Evolutionary conservation across 2,113 vertebrate genomes (phyloP).

Genomic region (Urocynchramus pylzowi): DNA sequence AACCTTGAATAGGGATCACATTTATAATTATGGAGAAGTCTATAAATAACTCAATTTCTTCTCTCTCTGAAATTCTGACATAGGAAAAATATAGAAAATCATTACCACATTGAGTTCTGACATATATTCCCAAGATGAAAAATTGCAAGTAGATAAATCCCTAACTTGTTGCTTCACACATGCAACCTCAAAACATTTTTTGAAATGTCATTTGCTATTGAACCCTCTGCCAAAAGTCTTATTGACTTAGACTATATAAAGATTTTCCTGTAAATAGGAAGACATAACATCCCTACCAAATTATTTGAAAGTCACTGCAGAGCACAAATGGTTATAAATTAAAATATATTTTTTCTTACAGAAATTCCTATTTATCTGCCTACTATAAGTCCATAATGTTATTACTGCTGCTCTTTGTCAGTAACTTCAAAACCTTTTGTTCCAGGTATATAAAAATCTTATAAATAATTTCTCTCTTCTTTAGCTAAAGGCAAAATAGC

Average conservation of each 20-base stretch:
- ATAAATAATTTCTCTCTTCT: not conserved
- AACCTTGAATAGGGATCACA: not conserved
- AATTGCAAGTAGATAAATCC: not conserved
- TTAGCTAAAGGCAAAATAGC: not conserved
- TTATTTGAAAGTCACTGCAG: not conserved
- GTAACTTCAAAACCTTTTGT: not conserved
- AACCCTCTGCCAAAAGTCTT: not conserved
- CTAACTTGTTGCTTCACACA: slow-evolving; percentile 22
- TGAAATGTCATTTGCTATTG: not conserved
- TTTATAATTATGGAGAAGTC: not conserved
- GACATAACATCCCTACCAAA: not conserved
- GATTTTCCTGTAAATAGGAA: not conserved
- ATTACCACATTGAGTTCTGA: not conserved
- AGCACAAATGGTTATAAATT: slow-evolving; percentile 12
- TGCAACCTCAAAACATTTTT: not conserved
- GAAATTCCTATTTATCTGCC: not conserved
- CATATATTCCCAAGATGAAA: not conserved
- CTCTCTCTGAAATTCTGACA: not conserved
- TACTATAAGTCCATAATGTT: not conserved
- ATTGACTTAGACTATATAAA: not conserved
- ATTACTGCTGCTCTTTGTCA: not conserved
- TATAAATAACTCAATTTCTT: slow-evolving; percentile 2
- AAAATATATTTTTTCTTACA: not conserved
- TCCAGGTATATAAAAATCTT: not conserved
- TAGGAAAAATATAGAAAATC: not conserved